Conservation (phyloP, 2,888 invertebrate genomes). For the Drosophila limbata region DNA sequence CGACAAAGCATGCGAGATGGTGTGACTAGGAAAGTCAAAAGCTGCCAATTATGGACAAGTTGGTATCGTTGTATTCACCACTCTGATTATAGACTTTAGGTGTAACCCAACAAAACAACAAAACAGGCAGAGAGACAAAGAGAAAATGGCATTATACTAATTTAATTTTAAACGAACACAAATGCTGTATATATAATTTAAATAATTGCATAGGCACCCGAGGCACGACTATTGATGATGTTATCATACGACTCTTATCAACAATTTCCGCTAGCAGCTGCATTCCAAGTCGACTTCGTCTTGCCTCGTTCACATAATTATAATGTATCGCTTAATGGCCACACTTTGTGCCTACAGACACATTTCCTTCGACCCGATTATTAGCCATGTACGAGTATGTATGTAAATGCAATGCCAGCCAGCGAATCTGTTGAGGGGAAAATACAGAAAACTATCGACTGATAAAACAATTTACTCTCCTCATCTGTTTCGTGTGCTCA, state of each 20-base stretch:
- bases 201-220: conserved; percentile 64
- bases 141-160: conserved; percentile 69
- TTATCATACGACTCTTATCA: conserved; percentile 70
- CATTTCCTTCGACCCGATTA: conserved; percentile 50
- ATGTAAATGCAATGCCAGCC: conserved; percentile 26
- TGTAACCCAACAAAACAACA: conserved; percentile 52
- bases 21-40: conserved; percentile 54
- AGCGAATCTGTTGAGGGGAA: neutral
- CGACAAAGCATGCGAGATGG: conserved; percentile 70
- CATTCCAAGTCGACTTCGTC: conserved; percentile 42
- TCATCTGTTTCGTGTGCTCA: conserved; percentile 48
- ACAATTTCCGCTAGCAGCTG: conserved; percentile 63
- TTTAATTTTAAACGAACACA: conserved; percentile 77
- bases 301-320: conserved; percentile 69
- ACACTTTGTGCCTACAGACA: conserved; percentile 64
- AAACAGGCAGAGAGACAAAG: conserved; percentile 16
- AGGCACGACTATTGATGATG: conserved; percentile 67
- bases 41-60: conserved; percentile 57
- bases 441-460: conserved; percentile 49
- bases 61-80: conserved; percentile 13
- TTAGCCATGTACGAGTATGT: conserved; percentile 39
- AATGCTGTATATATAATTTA: conserved; percentile 72
- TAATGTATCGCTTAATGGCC: conserved; percentile 76
- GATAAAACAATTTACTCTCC: conserved; percentile 71
- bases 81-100: conserved; percentile 72